Evolutionary conservation across 2,113 vertebrate genomes (phyloP).

Genomic region (Charina bottae): DNA sequence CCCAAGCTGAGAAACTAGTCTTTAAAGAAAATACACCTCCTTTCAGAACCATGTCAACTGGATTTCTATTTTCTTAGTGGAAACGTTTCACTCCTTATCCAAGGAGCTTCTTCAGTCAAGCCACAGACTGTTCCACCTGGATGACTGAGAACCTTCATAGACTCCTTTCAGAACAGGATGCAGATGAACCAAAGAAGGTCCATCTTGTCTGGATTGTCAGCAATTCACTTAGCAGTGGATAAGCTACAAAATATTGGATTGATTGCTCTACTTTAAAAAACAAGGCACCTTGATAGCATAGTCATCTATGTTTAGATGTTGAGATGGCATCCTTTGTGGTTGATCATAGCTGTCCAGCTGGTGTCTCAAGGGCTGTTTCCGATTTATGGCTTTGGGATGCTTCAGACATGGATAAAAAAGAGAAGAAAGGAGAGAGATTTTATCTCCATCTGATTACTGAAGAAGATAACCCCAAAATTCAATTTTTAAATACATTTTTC

Average conservation of each 20-base stretch:
- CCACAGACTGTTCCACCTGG: too few species aligned
- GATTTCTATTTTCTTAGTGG: too few species aligned
- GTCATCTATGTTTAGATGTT: constrained; percentile 85
- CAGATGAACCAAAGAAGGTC: not conserved
- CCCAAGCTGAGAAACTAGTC: not conserved
- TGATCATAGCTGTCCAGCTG: constrained; percentile 92
- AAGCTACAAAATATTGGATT: too few species aligned
- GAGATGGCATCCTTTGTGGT: constrained; percentile 77
- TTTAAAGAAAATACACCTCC: not conserved
- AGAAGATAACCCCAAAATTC: not conserved
- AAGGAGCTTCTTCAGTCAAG: too few species aligned
- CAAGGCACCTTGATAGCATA: constrained; percentile 87
- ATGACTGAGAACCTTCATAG: too few species aligned
- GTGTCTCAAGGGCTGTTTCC: constrained; percentile 90
- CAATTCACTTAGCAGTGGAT: not conserved
- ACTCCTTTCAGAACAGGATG: not conserved
- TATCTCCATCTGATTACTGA: not conserved
- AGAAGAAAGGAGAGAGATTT: constrained; percentile 38
- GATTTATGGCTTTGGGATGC: constrained; percentile 92
- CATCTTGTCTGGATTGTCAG: not conserved
- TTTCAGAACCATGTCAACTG: too few species aligned
- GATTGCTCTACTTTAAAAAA: not conserved
- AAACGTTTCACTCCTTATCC: too few species aligned
- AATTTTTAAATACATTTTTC: not conserved
- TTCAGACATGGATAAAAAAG: constrained; percentile 47